phyloP scores from a whole-genome alignment of 2,888 invertebrate genomes.

The Halocaridina rubra region DNA sequence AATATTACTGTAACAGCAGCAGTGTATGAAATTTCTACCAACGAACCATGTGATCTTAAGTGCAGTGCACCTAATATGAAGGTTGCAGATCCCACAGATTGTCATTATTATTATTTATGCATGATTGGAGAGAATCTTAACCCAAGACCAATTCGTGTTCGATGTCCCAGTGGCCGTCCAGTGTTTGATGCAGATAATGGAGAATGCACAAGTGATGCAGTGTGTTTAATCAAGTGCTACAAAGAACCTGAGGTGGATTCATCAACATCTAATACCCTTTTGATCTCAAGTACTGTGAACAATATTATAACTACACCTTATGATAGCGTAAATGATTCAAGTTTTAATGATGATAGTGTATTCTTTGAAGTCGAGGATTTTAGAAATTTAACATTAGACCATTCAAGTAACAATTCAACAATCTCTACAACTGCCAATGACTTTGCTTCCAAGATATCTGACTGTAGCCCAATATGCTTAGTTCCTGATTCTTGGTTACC shows the following conservation, averaged over 20 bases:
- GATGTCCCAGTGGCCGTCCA: constrained; percentile 16
- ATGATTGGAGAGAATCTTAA: background rate
- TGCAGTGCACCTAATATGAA: constrained; percentile 3
- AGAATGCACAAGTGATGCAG: background rate
- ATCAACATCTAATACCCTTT: background rate
- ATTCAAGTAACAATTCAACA: background rate
- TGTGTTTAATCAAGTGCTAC: background rate
- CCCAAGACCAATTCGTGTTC: background rate
- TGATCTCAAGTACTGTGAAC: background rate
- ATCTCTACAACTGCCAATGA: background rate
- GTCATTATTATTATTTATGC: constrained; percentile 18
- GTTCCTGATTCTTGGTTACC: constrained; percentile 47
- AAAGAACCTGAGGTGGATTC: background rate
- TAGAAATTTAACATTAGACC: background rate
- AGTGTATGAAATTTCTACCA: too few relatives aligned
- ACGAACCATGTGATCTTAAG: background rate
- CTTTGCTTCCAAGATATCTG: too few relatives aligned
- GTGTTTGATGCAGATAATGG: background rate
- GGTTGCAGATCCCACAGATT: constrained; percentile 12
- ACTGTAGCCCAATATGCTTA: constrained; percentile 29
- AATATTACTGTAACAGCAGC: too few relatives aligned
- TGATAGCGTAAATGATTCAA: background rate
- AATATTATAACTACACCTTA: background rate
- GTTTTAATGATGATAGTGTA: too few relatives aligned
- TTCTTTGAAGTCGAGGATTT: too few relatives aligned